A percentile compares a stretch with the other conserved stretches of the same genome.
phyloP scores from a whole-genome alignment of 2,888 invertebrate species.

The Nowickia ferox region DNA sequence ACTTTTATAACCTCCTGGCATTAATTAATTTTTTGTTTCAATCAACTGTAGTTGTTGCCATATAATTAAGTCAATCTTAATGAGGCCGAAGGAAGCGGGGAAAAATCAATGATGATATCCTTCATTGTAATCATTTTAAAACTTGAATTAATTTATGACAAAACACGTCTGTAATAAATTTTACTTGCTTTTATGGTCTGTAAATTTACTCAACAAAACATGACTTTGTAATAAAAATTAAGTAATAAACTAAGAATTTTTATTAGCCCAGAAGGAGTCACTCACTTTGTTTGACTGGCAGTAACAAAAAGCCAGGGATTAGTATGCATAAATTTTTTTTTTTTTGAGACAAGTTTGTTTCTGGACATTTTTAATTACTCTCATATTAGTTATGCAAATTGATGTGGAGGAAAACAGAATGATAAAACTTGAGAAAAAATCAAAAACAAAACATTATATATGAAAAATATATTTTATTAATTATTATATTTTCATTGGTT shows the following conservation, averaged over 20 bases:
- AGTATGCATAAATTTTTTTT: constrained; percentile 7
- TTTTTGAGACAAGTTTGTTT: background rate
- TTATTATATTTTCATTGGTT: too few relatives aligned
- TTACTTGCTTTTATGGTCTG: constrained; percentile 2
- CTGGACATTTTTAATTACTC: background rate
- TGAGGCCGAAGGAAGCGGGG: background rate
- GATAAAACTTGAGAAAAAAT: too few relatives aligned
- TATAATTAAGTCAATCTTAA: constrained; percentile 10
- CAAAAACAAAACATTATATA: too few relatives aligned
- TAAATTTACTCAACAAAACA: background rate
- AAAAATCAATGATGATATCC: constrained; percentile 1
- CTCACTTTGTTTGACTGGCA: background rate
- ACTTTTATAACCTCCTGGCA: background rate
- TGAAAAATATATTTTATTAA: too few relatives aligned
- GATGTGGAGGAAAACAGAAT: too few relatives aligned
- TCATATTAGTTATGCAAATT: background rate
- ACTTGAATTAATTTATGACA: constrained; percentile 37
- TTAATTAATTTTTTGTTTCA: background rate
- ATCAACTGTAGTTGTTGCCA: background rate
- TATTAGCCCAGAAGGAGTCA: background rate
- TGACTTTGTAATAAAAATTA: background rate
- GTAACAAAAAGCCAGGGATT: background rate
- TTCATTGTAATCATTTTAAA: constrained; percentile 1
- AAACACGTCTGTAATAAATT: constrained; percentile 18
- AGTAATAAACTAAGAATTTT: background rate